Conservation (phyloP, 1,140 invertebrate species). For the Lanistes nyassanus region DNA sequence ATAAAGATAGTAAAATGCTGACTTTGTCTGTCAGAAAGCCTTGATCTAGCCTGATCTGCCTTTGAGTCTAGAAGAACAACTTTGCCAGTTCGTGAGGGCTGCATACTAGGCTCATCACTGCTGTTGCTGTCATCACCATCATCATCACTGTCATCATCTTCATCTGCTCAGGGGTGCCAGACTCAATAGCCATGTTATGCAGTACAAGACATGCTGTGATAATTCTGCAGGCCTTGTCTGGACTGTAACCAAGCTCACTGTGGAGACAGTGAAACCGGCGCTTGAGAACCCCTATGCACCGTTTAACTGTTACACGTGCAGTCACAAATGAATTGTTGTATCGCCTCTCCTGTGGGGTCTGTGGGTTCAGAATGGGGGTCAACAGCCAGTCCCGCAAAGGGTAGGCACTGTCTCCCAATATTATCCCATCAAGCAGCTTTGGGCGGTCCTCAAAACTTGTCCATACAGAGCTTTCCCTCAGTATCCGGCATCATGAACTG, state of each 20-base stretch:
- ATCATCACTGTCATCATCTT: too few species aligned
- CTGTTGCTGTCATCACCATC: too few species aligned
- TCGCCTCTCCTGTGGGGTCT: slow-evolving; percentile 14
- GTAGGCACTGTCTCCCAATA: slow-evolving; percentile 34
- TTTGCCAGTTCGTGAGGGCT: too few species aligned
- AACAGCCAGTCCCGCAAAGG: slow-evolving; percentile 27
- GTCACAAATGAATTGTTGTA: slow-evolving; percentile 23
- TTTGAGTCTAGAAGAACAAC: too few species aligned
- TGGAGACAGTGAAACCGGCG: slow-evolving; percentile 26
- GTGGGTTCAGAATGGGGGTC: slow-evolving; percentile 25
- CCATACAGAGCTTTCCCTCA: neutral
- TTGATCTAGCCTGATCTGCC: too few species aligned
- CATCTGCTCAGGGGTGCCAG: too few species aligned
- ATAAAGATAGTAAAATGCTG: too few species aligned
- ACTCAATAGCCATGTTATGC: too few species aligned
- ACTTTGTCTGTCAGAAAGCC: too few species aligned
- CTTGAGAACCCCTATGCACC: slow-evolving; percentile 30
- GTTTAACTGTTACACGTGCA: slow-evolving; percentile 24
- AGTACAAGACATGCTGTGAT: too few species aligned
- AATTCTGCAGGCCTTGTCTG: neutral
- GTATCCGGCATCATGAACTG: slow-evolving; percentile 16
- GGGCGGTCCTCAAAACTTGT: neutral
- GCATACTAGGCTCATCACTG: too few species aligned
- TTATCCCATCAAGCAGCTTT: slow-evolving; percentile 17
- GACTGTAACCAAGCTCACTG: neutral